Percentiles rank a stretch among this genome's conserved stretches.
phyloP scores from a whole-genome alignment of 2,888 invertebrate species.

The Epicampocera succincta region DNA sequence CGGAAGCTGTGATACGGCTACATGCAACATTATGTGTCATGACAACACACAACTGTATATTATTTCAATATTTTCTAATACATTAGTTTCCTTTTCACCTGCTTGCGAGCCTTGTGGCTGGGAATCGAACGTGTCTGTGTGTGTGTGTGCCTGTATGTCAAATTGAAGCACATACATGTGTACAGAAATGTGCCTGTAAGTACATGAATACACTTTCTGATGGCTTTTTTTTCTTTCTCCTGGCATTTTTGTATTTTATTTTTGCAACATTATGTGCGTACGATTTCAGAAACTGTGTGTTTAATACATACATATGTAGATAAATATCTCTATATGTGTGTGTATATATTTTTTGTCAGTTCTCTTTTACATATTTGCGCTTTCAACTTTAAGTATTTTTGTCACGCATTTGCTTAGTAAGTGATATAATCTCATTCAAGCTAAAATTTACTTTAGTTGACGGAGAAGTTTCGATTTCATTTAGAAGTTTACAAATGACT shows the following conservation, averaged over 20 bases:
- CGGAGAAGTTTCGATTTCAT: conserved; percentile 47
- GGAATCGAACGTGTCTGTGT: background rate
- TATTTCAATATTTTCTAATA: conserved; percentile 57
- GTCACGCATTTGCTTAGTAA: conserved; percentile 62
- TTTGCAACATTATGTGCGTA: background rate
- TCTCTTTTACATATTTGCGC: conserved; percentile 6
- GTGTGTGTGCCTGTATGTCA: background rate
- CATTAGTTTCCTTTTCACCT: conserved; percentile 59
- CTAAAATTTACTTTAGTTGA: conserved; percentile 56
- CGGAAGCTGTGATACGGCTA: conserved; percentile 40
- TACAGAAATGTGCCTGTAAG: too few species aligned
- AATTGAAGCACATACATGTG: background rate
- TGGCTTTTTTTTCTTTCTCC: too few species aligned
- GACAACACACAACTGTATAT: conserved; percentile 1
- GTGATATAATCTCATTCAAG: conserved; percentile 63
- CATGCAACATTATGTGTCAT: conserved; percentile 23
- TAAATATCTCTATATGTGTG: background rate
- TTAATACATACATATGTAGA: conserved; percentile 8
- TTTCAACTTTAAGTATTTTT: conserved; percentile 49
- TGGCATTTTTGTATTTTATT: too few species aligned
- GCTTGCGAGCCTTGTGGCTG: conserved; percentile 30
- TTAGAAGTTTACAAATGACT: conserved; percentile 54
- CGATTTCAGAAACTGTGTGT: background rate
- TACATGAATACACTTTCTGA: background rate
- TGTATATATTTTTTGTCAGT: background rate